Percentiles rank a stretch among this genome's conserved stretches.
Evolutionary conservation across 2,888 invertebrate genomes (phyloP).

Genomic region (Eutolmus rufibarbis): DNA sequence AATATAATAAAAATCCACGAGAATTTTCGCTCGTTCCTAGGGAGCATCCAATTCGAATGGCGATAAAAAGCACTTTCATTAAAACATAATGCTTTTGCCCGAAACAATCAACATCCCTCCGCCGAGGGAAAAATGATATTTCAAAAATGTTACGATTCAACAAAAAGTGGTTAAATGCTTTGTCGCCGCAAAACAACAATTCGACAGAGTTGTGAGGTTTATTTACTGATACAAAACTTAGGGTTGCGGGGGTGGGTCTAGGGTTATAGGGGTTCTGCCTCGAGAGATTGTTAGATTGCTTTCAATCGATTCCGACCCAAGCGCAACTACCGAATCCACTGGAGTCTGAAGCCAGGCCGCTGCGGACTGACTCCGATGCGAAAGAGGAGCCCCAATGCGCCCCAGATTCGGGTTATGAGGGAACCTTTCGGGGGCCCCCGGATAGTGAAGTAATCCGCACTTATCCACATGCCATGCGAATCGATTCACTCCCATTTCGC

Average conservation of each 20-base stretch:
- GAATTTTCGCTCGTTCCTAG: background rate
- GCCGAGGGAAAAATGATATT: background rate
- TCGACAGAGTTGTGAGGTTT: background rate
- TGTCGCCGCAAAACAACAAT: background rate
- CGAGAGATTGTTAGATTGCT: background rate
- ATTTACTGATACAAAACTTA: background rate
- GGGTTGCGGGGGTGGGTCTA: background rate
- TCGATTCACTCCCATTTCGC: conserved; percentile 8
- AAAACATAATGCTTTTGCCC: background rate
- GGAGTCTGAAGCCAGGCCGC: background rate
- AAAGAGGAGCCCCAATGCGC: background rate
- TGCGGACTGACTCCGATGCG: background rate
- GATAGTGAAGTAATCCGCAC: conserved; percentile 22
- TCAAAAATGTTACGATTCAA: background rate
- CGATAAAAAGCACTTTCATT: background rate
- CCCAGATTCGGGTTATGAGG: conserved; percentile 20
- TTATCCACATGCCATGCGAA: background rate
- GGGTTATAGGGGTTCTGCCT: background rate
- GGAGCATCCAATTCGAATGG: background rate
- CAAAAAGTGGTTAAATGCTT: background rate
- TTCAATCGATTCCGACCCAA: background rate
- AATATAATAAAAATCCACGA: background rate
- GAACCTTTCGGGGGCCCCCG: background rate
- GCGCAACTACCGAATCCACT: background rate
- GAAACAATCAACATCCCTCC: background rate